phyloP scores from a whole-genome alignment of 1,140 invertebrate genomes.

The Trachymyrmex cornetzi region DNA sequence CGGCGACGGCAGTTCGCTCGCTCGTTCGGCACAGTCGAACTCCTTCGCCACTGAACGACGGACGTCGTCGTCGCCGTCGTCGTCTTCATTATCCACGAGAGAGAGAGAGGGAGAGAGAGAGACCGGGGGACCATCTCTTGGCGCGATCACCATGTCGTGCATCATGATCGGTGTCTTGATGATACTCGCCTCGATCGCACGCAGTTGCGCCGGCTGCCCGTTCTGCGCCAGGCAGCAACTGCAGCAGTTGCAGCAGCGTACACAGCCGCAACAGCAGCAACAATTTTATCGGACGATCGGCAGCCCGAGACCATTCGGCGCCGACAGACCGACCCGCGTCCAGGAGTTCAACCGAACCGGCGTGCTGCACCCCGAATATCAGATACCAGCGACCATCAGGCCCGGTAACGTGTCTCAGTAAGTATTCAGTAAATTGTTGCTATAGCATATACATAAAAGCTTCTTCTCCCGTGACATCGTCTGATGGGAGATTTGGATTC shows the following conservation, averaged over 20 bases:
- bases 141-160: slow-evolving; percentile 30
- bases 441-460: neutral
- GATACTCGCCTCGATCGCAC: slow-evolving; percentile 62
- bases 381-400: slow-evolving; percentile 82
- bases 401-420: slow-evolving; percentile 85
- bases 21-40: slow-evolving; percentile 82
- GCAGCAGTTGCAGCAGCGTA: slow-evolving; percentile 57
- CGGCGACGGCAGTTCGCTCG: slow-evolving; percentile 52
- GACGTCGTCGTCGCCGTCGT: slow-evolving; percentile 72
- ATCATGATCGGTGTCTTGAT: slow-evolving; percentile 57
- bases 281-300: slow-evolving; percentile 70
- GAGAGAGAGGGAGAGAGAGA: slow-evolving; percentile 33
- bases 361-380: slow-evolving; percentile 84
- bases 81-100: slow-evolving; percentile 8
- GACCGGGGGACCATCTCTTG: slow-evolving; percentile 46
- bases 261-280: slow-evolving; percentile 4
- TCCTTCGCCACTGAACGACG: slow-evolving; percentile 80
- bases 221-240: slow-evolving; percentile 66
- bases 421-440: slow-evolving; percentile 69
- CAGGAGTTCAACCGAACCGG: slow-evolving; percentile 84
- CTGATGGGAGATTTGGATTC: neutral
- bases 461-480: neutral
- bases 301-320: slow-evolving; percentile 80
- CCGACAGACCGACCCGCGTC: slow-evolving; percentile 79
- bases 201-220: slow-evolving; percentile 65